Conservation (phyloP, 1,140 invertebrate genomes). For the Holcopasites calliopsidis region DNA sequence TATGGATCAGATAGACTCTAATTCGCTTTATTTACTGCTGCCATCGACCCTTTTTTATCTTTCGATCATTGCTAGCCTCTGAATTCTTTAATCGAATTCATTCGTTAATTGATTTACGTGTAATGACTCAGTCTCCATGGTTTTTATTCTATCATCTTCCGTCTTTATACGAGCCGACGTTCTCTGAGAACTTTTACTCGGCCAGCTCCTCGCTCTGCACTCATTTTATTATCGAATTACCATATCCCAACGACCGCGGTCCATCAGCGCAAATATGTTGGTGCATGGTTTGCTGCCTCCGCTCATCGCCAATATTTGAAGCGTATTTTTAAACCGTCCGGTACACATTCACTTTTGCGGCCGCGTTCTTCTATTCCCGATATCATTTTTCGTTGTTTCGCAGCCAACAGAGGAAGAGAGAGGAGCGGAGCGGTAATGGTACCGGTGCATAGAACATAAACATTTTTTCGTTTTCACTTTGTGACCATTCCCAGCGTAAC, state of each 20-base stretch:
- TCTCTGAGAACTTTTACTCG: too few species aligned
- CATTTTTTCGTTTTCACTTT: slow-evolving; percentile 47
- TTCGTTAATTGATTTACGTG: too few species aligned
- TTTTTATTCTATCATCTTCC: too few species aligned
- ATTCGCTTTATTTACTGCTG: slow-evolving; percentile 7
- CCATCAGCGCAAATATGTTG: neutral
- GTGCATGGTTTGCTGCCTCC: neutral
- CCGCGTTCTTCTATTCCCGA: slow-evolving; percentile 49
- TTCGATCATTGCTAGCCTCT: too few species aligned
- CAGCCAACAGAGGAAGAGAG: slow-evolving; percentile 9
- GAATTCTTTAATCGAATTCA: too few species aligned
- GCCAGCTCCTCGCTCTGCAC: neutral
- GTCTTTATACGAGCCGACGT: too few species aligned
- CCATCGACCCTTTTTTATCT: slow-evolving; percentile 2
- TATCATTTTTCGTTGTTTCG: slow-evolving; percentile 60
- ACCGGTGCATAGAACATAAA: slow-evolving; percentile 36
- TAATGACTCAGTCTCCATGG: too few species aligned
- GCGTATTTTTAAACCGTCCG: slow-evolving; percentile 49
- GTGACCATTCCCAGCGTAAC: neutral
- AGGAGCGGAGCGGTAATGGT: too few species aligned
- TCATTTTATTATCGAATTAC: slow-evolving; percentile 6
- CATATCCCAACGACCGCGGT: neutral
- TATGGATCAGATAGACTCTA: neutral
- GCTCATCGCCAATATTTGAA: neutral
- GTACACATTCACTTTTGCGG: slow-evolving; percentile 48